phyloP scores from a whole-genome alignment of 2,113 vertebrate species.

The Ammodytes marinus region DNA sequence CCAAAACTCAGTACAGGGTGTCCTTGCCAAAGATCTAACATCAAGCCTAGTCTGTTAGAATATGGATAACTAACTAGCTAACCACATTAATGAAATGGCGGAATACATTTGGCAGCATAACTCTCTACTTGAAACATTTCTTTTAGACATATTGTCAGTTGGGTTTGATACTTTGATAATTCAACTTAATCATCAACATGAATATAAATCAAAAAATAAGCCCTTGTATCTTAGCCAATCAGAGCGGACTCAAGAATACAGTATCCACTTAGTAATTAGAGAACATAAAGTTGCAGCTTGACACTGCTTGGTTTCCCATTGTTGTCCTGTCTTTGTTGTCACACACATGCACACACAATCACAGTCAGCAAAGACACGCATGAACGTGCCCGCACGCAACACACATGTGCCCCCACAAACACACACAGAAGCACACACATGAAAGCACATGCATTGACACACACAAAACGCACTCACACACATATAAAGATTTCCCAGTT shows the following conservation, averaged over 20 bases:
- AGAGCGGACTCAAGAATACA: constrained; percentile 67
- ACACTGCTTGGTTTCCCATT: constrained; percentile 82
- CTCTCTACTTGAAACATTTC: constrained; percentile 77
- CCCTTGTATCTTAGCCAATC: constrained; percentile 72
- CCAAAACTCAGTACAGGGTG: constrained; percentile 82
- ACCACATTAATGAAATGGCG: constrained; percentile 77
- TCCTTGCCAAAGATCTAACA: constrained; percentile 84
- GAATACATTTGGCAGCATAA: constrained; percentile 73
- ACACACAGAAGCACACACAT: not conserved
- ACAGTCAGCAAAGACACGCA: constrained; percentile 6
- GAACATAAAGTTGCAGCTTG: constrained; percentile 83
- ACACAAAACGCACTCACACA: constrained; percentile 64
- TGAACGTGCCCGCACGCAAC: not conserved
- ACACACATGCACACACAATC: constrained; percentile 40
- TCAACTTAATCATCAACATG: constrained; percentile 74
- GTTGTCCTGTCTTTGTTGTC: constrained; percentile 81
- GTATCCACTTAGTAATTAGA: constrained; percentile 80
- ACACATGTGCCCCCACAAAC: constrained; percentile 16
- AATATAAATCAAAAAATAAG: constrained; percentile 72
- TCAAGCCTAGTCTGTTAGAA: constrained; percentile 82
- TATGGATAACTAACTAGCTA: constrained; percentile 82
- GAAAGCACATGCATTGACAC: constrained; percentile 30
- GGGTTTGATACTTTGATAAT: constrained; percentile 76
- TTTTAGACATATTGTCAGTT: constrained; percentile 76
- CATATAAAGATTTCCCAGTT: constrained; percentile 83